Evolutionary conservation across 2,888 invertebrate species (phyloP).

Genomic region (Cheilosia variabilis): DNA sequence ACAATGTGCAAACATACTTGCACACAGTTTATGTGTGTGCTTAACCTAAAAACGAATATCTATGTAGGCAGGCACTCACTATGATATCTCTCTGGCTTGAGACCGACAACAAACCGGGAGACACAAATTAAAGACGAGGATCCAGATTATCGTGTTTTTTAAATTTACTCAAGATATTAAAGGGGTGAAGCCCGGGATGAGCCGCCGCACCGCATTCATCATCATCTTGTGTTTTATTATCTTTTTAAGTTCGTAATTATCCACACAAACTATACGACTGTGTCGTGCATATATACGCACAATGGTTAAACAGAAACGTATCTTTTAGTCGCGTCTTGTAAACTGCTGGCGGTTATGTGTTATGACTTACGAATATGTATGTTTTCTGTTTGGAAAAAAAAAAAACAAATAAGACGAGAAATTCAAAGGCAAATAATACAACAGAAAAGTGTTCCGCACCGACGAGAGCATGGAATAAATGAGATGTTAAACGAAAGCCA

Average conservation of each 20-base stretch:
- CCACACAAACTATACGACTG: slow-evolving; percentile 39
- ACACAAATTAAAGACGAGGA: slow-evolving; percentile 9
- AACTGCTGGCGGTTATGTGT: slow-evolving; percentile 16
- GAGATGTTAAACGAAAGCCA: slow-evolving; percentile 65
- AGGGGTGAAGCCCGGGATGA: slow-evolving; percentile 37
- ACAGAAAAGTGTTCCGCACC: slow-evolving; percentile 45
- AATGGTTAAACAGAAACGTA: slow-evolving; percentile 41
- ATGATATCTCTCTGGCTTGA: slow-evolving; percentile 29
- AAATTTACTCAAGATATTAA: slow-evolving; percentile 72
- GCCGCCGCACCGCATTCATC: slow-evolving; percentile 51
- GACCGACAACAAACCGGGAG: slow-evolving; percentile 15
- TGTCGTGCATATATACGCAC: slow-evolving; percentile 2
- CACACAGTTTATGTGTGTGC: slow-evolving; percentile 49
- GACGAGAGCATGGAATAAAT: slow-evolving; percentile 42
- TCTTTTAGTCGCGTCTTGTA: slow-evolving; percentile 40
- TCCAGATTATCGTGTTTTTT: slow-evolving; percentile 15
- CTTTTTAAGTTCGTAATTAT: slow-evolving; percentile 64
- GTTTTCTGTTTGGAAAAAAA: slow-evolving; percentile 6
- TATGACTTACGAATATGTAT: slow-evolving; percentile 9
- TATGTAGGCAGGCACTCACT: slow-evolving; percentile 10
- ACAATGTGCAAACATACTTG: slow-evolving; percentile 67
- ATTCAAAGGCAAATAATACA: slow-evolving; percentile 17
- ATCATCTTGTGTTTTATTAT: slow-evolving; percentile 56
- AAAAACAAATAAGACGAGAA: slow-evolving; percentile 14
- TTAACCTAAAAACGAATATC: slow-evolving; percentile 64